Conservation (phyloP, 2,888 invertebrate genomes). For the Erebia ligea region DNA sequence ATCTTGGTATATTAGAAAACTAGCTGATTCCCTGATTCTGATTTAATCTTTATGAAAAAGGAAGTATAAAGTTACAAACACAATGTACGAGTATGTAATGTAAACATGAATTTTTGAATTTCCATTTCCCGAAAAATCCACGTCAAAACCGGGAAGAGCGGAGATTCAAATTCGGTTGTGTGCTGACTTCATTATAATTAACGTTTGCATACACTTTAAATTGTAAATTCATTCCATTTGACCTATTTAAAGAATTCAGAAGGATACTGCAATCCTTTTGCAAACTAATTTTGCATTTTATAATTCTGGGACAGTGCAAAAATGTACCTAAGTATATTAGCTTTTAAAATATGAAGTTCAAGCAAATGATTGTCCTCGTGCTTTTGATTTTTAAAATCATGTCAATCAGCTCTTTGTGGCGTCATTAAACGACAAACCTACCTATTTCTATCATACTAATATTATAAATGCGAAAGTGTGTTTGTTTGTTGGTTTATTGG, state of each 20-base stretch:
- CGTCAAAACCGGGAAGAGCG: background rate
- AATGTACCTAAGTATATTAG: background rate
- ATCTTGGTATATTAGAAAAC: no score
- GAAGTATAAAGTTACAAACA: background rate
- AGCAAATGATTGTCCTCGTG: no score
- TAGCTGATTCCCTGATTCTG: no score
- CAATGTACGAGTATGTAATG: background rate
- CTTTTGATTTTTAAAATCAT: no score
- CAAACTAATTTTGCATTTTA: background rate
- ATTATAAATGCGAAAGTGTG: no score
- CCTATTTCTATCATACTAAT: no score
- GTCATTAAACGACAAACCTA: no score
- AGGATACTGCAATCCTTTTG: background rate
- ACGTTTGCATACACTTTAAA: constrained; percentile 14
- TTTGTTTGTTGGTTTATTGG: no score
- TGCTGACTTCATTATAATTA: constrained; percentile 10
- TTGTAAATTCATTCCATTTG: constrained; percentile 16
- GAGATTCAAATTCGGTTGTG: background rate
- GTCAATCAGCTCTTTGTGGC: no score
- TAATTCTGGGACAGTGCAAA: background rate
- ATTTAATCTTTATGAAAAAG: background rate
- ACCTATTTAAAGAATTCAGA: background rate
- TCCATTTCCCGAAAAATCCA: constrained; percentile 4
- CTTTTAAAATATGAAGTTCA: no score
- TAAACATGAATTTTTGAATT: constrained; percentile 10